These are phyloP conservation scores for Diglossa brunneiventris DNA, from an alignment of 2,113 vertebrate genomes.

Conservation along the genomic window DNA sequence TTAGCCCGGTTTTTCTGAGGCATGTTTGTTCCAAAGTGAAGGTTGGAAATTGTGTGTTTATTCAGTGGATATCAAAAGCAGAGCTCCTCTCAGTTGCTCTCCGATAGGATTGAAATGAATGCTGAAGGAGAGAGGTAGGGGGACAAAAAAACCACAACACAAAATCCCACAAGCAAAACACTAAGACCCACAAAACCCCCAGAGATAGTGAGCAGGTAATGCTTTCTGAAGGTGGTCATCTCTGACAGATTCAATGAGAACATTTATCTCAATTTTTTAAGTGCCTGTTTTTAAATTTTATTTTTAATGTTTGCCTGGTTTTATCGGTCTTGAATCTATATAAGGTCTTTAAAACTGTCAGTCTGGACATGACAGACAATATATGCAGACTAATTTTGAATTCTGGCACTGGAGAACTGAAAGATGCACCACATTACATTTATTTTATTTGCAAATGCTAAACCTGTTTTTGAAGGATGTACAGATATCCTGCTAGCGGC, in stretches of 20 bases:
- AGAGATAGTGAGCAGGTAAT: neutral
- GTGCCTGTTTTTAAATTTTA: fast-evolving
- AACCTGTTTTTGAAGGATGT: neutral
- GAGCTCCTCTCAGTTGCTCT: neutral
- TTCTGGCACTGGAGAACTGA: neutral
- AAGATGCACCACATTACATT: neutral
- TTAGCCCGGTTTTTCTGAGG: neutral
- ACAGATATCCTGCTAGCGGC: neutral
- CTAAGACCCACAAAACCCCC: neutral
- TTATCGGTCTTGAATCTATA: neutral
- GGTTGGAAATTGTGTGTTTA: neutral
- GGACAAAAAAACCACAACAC: too few species aligned
- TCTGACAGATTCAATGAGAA: neutral
- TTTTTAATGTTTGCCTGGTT: neutral
- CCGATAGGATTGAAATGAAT: neutral
- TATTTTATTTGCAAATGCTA: neutral
- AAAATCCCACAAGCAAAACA: neutral
- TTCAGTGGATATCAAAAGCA: neutral
- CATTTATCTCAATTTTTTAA: neutral
- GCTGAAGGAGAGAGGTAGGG: neutral
- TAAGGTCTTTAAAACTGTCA: neutral
- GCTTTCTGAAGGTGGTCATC: neutral
- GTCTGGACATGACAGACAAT: neutral
- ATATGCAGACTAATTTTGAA: neutral
- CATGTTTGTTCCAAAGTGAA: neutral